Percentiles rank a stretch among this genome's conserved stretches.
These are phyloP conservation scores for Ifrita kowaldi DNA, from an alignment of 2,113 vertebrate species.

Conservation along the genomic window DNA sequence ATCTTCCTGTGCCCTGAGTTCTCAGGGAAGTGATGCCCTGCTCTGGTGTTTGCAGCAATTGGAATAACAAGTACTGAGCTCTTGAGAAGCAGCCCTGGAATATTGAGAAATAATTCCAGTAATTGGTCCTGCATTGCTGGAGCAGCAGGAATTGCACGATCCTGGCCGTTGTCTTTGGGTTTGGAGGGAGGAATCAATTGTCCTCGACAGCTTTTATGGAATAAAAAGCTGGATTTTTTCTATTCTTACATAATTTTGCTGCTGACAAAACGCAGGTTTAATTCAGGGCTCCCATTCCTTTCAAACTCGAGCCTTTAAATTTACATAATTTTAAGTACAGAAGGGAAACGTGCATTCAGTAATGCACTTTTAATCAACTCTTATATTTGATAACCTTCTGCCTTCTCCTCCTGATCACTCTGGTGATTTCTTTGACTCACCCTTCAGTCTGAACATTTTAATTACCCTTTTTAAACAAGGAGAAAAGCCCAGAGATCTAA, in stretches of 20 bases:
- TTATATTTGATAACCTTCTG: neutral
- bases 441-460: slow-evolving; percentile 39
- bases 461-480: slow-evolving; percentile 44
- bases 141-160: neutral
- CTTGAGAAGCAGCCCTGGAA: neutral
- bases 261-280: neutral
- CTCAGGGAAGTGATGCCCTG: neutral
- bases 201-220: neutral
- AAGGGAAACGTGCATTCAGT: neutral
- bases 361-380: neutral
- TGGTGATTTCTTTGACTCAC: slow-evolving; percentile 52
- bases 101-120: neutral
- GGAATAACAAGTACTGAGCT: neutral
- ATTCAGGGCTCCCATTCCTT: neutral
- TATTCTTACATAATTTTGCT: neutral
- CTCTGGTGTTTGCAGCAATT: neutral
- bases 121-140: neutral
- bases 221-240: neutral
- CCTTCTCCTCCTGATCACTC: slow-evolving; percentile 14
- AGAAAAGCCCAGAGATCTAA: slow-evolving; percentile 25
- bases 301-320: neutral
- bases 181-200: neutral
- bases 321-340: neutral
- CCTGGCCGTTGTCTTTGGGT: neutral
- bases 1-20: neutral